These are phyloP conservation scores for Augochlora pura DNA, from an alignment of 1,140 invertebrate species.

Conservation along the genomic window DNA sequence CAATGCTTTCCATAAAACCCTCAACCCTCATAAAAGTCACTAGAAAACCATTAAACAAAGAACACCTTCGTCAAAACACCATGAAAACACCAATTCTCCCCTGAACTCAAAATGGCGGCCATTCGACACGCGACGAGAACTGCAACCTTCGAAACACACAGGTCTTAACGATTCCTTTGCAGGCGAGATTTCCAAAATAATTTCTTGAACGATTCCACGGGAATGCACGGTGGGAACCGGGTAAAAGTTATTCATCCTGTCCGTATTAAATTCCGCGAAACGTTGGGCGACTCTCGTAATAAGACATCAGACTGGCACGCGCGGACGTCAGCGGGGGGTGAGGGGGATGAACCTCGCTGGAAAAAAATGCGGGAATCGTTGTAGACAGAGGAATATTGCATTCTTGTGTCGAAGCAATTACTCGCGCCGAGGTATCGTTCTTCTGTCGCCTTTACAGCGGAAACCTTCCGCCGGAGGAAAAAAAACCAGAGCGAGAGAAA, in stretches of 20 bases:
- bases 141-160: no score
- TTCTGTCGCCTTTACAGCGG: constrained; percentile 42
- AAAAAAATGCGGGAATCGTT: constrained; percentile 53
- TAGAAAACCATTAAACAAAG: no score
- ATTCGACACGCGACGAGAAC: no score
- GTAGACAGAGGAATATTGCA: constrained; percentile 66
- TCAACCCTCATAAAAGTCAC: no score
- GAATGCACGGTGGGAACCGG: constrained; percentile 10
- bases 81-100: no score
- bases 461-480: constrained; percentile 22
- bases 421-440: constrained; percentile 50
- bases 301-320: constrained; percentile 49
- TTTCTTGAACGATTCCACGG: constrained; percentile 28
- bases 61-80: no score
- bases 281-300: constrained; percentile 36
- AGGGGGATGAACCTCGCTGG: constrained; percentile 5
- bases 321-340: constrained; percentile 20
- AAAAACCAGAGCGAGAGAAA: neutral
- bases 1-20: no score
- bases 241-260: constrained; percentile 16
- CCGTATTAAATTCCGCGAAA: constrained; percentile 42
- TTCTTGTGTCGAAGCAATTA: constrained; percentile 70
- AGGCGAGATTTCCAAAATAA: neutral
- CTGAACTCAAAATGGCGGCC: no score
- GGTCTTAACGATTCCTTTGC: no score